phyloP scores from a whole-genome alignment of 2,888 invertebrate species.

The Drosophila kokeensis region DNA sequence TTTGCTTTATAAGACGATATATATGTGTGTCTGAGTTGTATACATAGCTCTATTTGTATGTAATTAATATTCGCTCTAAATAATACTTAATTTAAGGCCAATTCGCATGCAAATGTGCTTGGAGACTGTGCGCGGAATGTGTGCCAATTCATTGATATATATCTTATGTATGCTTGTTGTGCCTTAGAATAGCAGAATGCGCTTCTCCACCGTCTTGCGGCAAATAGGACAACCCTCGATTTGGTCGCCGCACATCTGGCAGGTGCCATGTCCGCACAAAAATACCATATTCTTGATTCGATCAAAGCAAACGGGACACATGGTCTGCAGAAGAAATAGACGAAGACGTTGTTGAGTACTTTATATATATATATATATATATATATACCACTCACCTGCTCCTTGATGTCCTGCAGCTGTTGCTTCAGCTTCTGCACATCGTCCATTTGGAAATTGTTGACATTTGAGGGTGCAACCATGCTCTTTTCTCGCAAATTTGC shows the following conservation, averaged over 20 bases:
- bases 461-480: slow-evolving; percentile 85
- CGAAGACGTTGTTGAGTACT: background rate
- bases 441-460: slow-evolving; percentile 89
- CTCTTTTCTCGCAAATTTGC: slow-evolving; percentile 57
- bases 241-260: slow-evolving; percentile 99
- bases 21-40: slow-evolving; percentile 34
- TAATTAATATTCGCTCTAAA: slow-evolving; percentile 22
- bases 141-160: slow-evolving; percentile 28
- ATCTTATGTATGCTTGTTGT: slow-evolving; percentile 5
- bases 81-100: slow-evolving; percentile 66
- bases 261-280: slow-evolving; percentile 98
- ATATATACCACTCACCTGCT: slow-evolving; percentile 90
- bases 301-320: slow-evolving; percentile 99
- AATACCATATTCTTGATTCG: slow-evolving; percentile 99
- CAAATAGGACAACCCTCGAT: slow-evolving; percentile 99
- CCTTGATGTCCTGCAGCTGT: slow-evolving; percentile 98
- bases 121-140: slow-evolving; percentile 69
- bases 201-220: slow-evolving; percentile 97
- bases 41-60: slow-evolving; percentile 32
- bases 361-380: background rate
- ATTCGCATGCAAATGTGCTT: slow-evolving; percentile 54
- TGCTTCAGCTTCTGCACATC: slow-evolving; percentile 97
- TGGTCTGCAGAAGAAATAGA: slow-evolving; percentile 90
- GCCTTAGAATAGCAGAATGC: slow-evolving; percentile 93
- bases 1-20: slow-evolving; percentile 67